Evolutionary conservation across 2,888 invertebrate species (phyloP).

Genomic region (Pseudanteris insignis): DNA sequence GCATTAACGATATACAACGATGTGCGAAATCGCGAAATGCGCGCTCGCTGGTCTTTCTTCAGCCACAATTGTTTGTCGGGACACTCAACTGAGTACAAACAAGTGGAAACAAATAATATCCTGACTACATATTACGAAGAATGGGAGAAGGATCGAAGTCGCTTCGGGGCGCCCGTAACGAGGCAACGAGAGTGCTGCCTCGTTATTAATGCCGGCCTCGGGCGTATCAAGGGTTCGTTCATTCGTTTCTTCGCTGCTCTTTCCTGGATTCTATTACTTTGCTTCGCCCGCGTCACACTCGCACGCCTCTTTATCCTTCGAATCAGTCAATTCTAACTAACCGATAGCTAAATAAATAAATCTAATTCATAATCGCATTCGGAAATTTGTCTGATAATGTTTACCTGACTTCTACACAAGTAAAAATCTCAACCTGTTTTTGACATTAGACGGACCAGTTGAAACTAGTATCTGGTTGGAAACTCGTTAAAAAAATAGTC

Average conservation of each 20-base stretch:
- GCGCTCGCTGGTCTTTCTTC: conserved; percentile 24
- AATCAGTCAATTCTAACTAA: background rate
- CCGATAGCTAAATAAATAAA: conserved; percentile 17
- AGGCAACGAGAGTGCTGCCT: conserved; percentile 43
- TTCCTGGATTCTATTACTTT: conserved; percentile 29
- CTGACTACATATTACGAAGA: conserved; percentile 54
- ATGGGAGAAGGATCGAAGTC: conserved; percentile 17
- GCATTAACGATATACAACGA: conserved; percentile 37
- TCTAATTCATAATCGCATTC: conserved; percentile 10
- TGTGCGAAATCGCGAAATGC: conserved; percentile 28
- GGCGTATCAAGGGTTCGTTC: conserved; percentile 38
- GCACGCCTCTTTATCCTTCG: conserved; percentile 8
- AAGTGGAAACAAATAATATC: conserved; percentile 65
- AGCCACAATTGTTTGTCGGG: conserved; percentile 57
- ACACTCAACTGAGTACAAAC: conserved; percentile 57
- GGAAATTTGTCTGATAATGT: conserved; percentile 3
- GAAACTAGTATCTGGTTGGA: no score
- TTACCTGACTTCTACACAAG: no score
- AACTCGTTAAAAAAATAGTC: no score
- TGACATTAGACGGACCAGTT: no score
- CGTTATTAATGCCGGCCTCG: conserved; percentile 47
- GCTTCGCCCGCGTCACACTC: conserved; percentile 3
- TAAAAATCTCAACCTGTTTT: no score
- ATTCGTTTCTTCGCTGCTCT: conserved; percentile 20
- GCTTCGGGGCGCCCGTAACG: conserved; percentile 45